phyloP scores from a whole-genome alignment of 2,797 vertebrate genomes.

The Urophycis tenuis region DNA sequence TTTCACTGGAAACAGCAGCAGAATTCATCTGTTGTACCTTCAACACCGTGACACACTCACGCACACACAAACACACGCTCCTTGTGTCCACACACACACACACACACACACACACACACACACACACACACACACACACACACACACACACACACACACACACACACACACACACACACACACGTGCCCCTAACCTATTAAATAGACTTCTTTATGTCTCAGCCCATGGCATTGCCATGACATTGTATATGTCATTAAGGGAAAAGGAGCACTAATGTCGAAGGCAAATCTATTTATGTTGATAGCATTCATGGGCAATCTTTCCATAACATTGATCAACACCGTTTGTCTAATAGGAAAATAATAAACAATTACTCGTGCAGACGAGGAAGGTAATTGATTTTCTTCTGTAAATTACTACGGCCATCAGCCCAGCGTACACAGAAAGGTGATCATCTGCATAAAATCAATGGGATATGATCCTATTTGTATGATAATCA shows the following conservation, averaged over 20 bases:
- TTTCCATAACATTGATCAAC: conserved; percentile 95
- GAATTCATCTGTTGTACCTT: not conserved
- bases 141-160: not conserved
- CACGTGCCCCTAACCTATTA: conserved; percentile 19
- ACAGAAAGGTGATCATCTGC: conserved; percentile 96
- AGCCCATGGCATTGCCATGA: conserved; percentile 86
- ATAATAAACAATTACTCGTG: conserved; percentile 99
- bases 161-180: conserved; percentile 4
- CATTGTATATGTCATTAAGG: conserved; percentile 93
- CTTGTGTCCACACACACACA: not conserved
- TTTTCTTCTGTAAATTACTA: conserved; percentile 93
- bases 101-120: not conserved
- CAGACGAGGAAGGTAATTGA: conserved; percentile 89
- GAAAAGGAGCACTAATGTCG: conserved; percentile 81
- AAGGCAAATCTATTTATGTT: conserved; percentile 95
- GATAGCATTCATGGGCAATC: conserved; percentile 89
- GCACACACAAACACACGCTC: not conserved
- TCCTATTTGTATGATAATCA: conserved; percentile 87
- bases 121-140: not conserved
- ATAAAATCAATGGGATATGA: conserved; percentile 96
- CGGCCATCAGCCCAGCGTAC: conserved; percentile 78
- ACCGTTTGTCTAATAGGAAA: conserved; percentile 98
- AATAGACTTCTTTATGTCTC: conserved; percentile 39
- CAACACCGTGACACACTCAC: not conserved
- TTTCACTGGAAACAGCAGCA: not conserved